phyloP scores from a whole-genome alignment of 2,797 vertebrate genomes.

The Sebastiscus tertius region DNA sequence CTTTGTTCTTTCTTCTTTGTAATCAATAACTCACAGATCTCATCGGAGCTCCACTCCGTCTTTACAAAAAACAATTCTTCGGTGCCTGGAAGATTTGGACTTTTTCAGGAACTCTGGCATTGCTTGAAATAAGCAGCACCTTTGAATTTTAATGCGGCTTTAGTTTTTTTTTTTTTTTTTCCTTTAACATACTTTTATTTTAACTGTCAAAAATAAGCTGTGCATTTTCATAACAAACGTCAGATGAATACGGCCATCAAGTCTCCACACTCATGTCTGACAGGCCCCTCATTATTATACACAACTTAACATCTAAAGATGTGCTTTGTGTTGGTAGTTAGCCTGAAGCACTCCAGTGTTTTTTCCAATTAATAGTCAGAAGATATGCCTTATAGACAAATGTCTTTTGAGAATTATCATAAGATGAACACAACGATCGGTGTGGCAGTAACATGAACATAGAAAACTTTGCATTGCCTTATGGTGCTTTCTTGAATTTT shows the following conservation, averaged over 20 bases:
- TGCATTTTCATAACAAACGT: constrained; percentile 4
- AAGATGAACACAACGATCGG: not conserved
- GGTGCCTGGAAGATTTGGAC: not conserved
- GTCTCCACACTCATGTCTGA: not conserved
- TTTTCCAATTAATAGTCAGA: not conserved
- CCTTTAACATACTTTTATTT: not conserved
- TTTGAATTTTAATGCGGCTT: not conserved
- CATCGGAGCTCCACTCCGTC: not conserved
- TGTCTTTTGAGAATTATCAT: not conserved
- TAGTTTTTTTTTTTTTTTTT: not conserved
- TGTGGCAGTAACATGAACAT: not conserved
- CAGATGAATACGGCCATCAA: not conserved
- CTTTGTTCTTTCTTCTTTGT: constrained; percentile 54
- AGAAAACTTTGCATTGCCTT: not conserved
- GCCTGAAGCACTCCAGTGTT: not conserved
- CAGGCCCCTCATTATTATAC: not conserved
- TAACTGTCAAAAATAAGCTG: not conserved
- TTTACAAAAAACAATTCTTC: constrained; percentile 37
- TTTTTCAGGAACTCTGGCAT: constrained; percentile 1
- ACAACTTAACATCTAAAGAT: not conserved
- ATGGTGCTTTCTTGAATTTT: not conserved
- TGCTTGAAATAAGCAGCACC: constrained; percentile 6
- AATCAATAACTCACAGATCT: constrained; percentile 46
- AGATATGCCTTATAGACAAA: not conserved
- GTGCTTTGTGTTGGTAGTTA: not conserved